Conservation (phyloP, 2,113 vertebrate genomes). For the Columbina picui region DNA sequence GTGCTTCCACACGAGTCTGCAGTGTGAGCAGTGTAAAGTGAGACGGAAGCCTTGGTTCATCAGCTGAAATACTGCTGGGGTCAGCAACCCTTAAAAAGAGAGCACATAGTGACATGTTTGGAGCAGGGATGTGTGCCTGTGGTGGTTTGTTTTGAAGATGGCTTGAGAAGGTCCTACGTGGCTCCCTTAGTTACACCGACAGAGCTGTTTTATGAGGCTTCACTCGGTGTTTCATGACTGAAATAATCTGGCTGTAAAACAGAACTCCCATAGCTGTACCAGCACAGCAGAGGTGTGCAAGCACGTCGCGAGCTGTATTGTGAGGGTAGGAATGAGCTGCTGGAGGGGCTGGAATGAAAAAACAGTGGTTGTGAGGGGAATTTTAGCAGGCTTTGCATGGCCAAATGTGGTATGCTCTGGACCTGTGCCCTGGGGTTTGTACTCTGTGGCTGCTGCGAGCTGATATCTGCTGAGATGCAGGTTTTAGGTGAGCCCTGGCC, state of each 20-base stretch:
- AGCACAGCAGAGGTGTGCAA: not conserved
- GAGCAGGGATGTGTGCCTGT: not conserved
- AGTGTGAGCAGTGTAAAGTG: fast-evolving
- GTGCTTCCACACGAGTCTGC: not conserved
- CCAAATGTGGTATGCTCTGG: not conserved
- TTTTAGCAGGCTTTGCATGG: not conserved
- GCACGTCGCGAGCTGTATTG: fast-evolving
- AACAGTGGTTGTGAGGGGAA: not conserved
- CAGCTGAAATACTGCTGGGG: not conserved
- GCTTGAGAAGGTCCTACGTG: fast-evolving
- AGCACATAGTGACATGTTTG: fast-evolving
- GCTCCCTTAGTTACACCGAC: not conserved
- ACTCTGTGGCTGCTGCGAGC: not conserved
- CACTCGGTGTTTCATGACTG: not conserved
- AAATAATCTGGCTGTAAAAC: not conserved
- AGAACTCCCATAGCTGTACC: not conserved
- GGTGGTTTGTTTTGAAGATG: not conserved
- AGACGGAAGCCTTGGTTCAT: not conserved
- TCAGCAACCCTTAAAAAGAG: not conserved
- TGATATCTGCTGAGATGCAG: not conserved
- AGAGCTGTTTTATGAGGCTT: not conserved
- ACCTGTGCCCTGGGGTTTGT: not conserved
- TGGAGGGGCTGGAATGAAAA: not conserved
- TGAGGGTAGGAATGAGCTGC: not conserved
- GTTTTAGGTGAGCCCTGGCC: not conserved